A percentile compares a stretch with the other conserved stretches of the same genome.
phyloP scores from a whole-genome alignment of 2,888 invertebrate species.

The Lepidonotus clava region DNA sequence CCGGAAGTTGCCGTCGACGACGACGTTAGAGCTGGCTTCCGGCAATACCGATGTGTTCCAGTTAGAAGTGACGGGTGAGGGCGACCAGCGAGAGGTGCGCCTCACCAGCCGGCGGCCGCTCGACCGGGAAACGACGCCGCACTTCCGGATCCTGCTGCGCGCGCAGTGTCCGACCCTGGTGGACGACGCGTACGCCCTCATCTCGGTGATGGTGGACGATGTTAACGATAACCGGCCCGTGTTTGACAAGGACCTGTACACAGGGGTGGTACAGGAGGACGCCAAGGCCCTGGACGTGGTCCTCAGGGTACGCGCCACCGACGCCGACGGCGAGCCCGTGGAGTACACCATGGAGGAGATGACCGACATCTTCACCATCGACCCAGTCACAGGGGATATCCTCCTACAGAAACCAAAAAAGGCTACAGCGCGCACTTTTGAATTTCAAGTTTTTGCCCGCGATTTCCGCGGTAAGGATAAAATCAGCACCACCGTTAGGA shows the following conservation, averaged over 20 bases:
- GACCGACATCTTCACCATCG: background rate
- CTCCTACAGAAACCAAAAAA: background rate
- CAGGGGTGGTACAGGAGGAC: background rate
- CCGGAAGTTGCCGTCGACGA: background rate
- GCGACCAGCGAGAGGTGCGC: background rate
- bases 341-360: constrained; percentile 16
- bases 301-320: background rate
- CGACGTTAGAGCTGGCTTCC: background rate
- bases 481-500: background rate
- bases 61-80: background rate
- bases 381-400: constrained; percentile 23
- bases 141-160: background rate
- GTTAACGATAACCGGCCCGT: constrained; percentile 50
- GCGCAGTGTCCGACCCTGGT: background rate
- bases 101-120: background rate
- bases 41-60: constrained; percentile 39
- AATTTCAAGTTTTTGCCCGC: constrained; percentile 5
- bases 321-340: constrained; percentile 6
- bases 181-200: background rate
- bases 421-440: background rate
- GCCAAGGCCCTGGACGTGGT: background rate
- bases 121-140: background rate
- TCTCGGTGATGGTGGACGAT: constrained; percentile 39
- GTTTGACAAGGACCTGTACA: constrained; percentile 10
- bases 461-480: constrained; percentile 4